These are phyloP conservation scores for Petrocephalus zakoni DNA, from an alignment of 2,113 vertebrate species.

Conservation along the genomic window DNA sequence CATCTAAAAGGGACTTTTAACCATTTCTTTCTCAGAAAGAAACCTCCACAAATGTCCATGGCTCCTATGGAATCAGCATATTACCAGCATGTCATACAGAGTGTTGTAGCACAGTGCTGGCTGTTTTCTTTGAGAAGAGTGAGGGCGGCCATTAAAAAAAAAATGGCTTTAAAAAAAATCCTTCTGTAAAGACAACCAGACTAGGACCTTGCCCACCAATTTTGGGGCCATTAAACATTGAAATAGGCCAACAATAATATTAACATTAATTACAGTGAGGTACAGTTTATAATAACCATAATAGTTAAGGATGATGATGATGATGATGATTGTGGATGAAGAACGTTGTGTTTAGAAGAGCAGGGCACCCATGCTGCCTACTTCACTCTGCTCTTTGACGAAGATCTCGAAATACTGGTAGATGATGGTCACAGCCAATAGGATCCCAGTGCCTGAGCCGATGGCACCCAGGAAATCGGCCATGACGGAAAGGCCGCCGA, in stretches of 20 bases:
- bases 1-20: not conserved
- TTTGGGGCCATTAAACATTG: conserved; percentile 24
- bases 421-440: conserved; percentile 96
- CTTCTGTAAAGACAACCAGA: conserved; percentile 13
- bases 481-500: conserved; percentile 91
- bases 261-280: conserved; percentile 24
- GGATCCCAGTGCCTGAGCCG: conserved; percentile 93
- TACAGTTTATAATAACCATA: not conserved
- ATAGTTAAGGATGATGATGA: conserved; percentile 9
- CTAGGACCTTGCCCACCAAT: conserved; percentile 36
- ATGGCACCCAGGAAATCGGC: conserved; percentile 96
- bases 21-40: conserved; percentile 12
- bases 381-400: conserved; percentile 96
- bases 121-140: not conserved
- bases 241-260: conserved; percentile 30
- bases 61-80: not conserved
- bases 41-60: not conserved
- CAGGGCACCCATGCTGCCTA: conserved; percentile 95
- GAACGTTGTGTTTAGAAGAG: conserved; percentile 72
- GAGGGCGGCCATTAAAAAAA: not conserved
- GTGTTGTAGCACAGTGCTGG: not conserved
- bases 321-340: not conserved
- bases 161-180: not conserved
- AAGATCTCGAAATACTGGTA: conserved; percentile 99
- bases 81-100: not conserved